Evolutionary conservation across 37 sponge, comb jelly and placozoan genomes (phyloP), one percentile per base, ranked within the genome.

Genomic region (Ephydatia muelleri): DNA sequence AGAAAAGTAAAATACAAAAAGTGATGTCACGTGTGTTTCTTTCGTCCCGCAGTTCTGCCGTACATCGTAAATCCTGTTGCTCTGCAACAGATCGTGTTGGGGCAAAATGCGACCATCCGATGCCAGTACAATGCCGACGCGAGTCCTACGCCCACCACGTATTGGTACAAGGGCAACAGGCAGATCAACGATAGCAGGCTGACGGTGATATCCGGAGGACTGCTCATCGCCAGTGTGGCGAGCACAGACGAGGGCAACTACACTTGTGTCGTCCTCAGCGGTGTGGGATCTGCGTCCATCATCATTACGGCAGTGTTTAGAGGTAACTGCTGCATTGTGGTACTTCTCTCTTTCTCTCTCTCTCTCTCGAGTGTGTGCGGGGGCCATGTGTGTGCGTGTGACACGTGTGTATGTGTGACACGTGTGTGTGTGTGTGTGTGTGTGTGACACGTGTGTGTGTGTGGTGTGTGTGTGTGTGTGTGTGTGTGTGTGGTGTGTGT

Each of bases 221-320:
- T 79, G 21, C 28, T 65, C 21, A 79, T 79, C 4, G 19, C 57
- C 30, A 48, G 65, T 30, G 80, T 79, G 66, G 36, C 22, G 5
- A 30, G n/a, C 32, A 57, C 80, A 0, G 80, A 79, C 80, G 80
- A 79, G 36, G 80, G 68, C 29, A 26, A 21, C 26, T 79, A 79
- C 66, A 32, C 33, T 25, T 79, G 80, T 26, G 27, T 35, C 16
- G 66, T 29, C 8, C 36, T 31, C 21, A 79, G 65, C 34, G 16
- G 0, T 31, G 33, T 22, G 22, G 80, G 80, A 30, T 14, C 33
- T 5, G 21, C 33, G 43, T 26, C 37, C n/a, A 38, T 75, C 35
- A 39, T 38, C 36, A 75, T 75, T 14, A 9, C n/a, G 33, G 75
- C 75, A 31, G 33, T 38, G 14, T 75, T 75, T n/a, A 37, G 33